Conservation (phyloP, 2,797 vertebrate genomes). For the Enteromius paludinosus region DNA sequence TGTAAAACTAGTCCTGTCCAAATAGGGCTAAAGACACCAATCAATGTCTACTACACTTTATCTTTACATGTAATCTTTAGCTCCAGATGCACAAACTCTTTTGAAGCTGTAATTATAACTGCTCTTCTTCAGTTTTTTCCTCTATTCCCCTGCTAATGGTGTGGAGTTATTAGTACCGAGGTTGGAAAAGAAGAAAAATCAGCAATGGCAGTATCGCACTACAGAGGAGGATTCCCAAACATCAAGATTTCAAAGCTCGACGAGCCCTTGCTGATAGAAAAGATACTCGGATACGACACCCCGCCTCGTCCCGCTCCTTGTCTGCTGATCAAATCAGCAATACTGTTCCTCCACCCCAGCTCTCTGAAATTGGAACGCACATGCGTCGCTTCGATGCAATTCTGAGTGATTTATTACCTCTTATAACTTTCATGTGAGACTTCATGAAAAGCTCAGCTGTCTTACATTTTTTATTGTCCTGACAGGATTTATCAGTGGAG, state of each 20-base stretch:
- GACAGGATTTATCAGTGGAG: conserved; percentile 21
- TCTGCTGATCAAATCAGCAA: conserved; percentile 25
- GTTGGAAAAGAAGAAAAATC: conserved; percentile 1
- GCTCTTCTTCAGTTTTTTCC: neutral
- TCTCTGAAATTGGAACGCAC: conserved; percentile 20
- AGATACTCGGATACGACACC: conserved; percentile 1
- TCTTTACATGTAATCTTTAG: conserved; percentile 16
- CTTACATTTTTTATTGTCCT: conserved; percentile 39
- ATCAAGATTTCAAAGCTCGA: conserved; percentile 30
- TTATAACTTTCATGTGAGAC: conserved; percentile 36
- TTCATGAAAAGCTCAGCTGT: conserved; percentile 35
- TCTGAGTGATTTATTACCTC: conserved; percentile 29
- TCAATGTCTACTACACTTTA: conserved; percentile 10
- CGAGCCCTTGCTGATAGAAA: neutral
- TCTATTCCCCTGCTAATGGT: neutral
- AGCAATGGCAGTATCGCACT: neutral
- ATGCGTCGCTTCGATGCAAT: neutral
- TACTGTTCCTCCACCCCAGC: neutral
- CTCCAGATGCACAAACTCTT: neutral
- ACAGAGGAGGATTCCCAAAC: conserved; percentile 13
- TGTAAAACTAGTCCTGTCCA: too few relatives aligned
- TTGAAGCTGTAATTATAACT: conserved; percentile 2
- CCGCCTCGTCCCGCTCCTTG: neutral
- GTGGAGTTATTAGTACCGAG: conserved; percentile 15
- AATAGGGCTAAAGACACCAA: conserved; percentile 1